Evolutionary conservation across 2,113 vertebrate species (phyloP).

Genomic region (Ursus arctos): DNA sequence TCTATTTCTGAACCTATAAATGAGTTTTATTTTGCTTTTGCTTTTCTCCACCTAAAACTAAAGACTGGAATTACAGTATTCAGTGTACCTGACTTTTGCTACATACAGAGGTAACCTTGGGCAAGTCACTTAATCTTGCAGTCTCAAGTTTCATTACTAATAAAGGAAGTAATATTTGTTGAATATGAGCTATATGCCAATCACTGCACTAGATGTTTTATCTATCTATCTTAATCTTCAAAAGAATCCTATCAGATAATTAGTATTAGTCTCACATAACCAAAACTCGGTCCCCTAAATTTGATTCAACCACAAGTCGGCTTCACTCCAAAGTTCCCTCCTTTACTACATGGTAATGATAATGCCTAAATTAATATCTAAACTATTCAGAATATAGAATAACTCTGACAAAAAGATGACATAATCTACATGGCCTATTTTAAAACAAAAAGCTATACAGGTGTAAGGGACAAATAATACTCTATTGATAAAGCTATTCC

Average conservation of each 20-base stretch:
- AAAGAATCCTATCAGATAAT: conserved; percentile 7
- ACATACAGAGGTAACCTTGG: neutral
- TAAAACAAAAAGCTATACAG: neutral
- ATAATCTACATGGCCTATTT: neutral
- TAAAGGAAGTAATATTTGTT: neutral
- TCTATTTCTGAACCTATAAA: neutral
- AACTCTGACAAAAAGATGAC: neutral
- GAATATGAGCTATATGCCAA: neutral
- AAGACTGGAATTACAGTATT: neutral
- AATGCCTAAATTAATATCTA: neutral
- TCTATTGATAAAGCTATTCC: neutral
- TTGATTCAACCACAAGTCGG: neutral
- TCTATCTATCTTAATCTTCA: neutral
- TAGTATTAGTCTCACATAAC: conserved; percentile 22
- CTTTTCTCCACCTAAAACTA: conserved; percentile 2
- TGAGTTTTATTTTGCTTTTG: neutral
- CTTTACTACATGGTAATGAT: neutral
- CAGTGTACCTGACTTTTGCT: neutral
- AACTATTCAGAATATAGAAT: neutral
- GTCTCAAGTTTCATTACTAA: neutral
- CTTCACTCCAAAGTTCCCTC: neutral
- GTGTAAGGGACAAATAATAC: neutral
- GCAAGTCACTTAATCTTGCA: neutral
- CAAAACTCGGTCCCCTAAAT: neutral
- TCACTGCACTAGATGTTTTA: neutral